Evolutionary conservation across 2,113 vertebrate species (phyloP).

Genomic region (Larimichthys polyactis): DNA sequence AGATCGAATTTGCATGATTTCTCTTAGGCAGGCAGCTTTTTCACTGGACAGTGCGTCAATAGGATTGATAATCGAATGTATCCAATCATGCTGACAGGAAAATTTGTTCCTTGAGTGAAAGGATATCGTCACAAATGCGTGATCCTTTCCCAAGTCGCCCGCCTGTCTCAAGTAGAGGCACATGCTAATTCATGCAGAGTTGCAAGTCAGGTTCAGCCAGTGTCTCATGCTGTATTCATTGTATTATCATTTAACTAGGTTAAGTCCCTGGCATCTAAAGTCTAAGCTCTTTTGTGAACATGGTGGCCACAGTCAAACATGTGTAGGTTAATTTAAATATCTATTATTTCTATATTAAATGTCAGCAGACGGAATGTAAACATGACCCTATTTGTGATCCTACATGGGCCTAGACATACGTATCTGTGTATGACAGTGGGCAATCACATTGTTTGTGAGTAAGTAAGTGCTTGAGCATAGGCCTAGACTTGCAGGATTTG

Average conservation of each 20-base stretch:
- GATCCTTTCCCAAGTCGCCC: background rate
- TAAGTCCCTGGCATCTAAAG: background rate
- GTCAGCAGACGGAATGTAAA: background rate
- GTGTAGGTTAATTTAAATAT: background rate
- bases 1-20: background rate
- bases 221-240: background rate
- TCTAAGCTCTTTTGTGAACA: background rate
- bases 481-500: background rate
- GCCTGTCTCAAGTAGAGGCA: background rate
- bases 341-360: background rate
- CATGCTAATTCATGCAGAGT: background rate
- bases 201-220: conserved; percentile 42
- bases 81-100: background rate
- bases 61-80: background rate
- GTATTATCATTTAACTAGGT: background rate
- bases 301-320: background rate
- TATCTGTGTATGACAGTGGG: background rate
- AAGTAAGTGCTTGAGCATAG: too few species aligned
- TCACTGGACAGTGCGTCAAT: background rate
- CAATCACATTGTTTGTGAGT: background rate
- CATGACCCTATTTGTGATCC: background rate
- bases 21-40: background rate
- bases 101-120: background rate
- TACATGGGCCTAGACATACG: background rate
- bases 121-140: background rate